These are phyloP conservation scores for Empidonax alnorum DNA, from an alignment of 2,113 vertebrate species.

Conservation along the genomic window DNA sequence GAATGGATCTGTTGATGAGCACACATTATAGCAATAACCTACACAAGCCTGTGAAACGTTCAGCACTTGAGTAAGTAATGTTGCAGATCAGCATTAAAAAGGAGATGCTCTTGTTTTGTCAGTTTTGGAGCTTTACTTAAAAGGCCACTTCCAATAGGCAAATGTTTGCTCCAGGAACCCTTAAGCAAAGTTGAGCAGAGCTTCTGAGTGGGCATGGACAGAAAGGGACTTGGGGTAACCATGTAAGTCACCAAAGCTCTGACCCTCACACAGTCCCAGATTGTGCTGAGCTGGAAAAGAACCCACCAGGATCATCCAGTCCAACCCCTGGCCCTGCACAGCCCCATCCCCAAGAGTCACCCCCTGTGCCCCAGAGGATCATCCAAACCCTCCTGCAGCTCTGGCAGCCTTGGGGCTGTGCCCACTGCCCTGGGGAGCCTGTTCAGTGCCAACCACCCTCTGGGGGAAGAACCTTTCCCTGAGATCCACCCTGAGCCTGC, in stretches of 20 bases:
- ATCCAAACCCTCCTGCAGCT: background rate
- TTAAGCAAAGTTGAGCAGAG: background rate
- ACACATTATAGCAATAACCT: background rate
- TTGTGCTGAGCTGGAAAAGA: background rate
- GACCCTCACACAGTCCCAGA: background rate
- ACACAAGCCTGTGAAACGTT: background rate
- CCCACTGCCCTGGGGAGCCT: background rate
- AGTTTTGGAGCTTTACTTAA: background rate
- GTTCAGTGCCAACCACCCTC: background rate
- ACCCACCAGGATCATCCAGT: background rate
- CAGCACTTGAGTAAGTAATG: background rate
- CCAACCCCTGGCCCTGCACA: background rate
- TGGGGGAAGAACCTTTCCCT: background rate
- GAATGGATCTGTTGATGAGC: background rate
- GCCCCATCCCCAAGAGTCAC: background rate
- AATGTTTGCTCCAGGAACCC: background rate
- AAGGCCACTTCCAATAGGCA: background rate
- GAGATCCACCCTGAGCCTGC: background rate
- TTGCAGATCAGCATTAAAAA: background rate
- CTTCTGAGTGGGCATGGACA: background rate
- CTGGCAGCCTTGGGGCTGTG: background rate
- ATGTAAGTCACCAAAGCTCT: background rate
- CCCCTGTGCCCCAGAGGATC: background rate
- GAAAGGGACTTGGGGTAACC: background rate
- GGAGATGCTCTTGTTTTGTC: background rate